These are phyloP conservation scores for Pterois miles DNA, from an alignment of 2,797 vertebrate genomes.

Conservation along the genomic window DNA sequence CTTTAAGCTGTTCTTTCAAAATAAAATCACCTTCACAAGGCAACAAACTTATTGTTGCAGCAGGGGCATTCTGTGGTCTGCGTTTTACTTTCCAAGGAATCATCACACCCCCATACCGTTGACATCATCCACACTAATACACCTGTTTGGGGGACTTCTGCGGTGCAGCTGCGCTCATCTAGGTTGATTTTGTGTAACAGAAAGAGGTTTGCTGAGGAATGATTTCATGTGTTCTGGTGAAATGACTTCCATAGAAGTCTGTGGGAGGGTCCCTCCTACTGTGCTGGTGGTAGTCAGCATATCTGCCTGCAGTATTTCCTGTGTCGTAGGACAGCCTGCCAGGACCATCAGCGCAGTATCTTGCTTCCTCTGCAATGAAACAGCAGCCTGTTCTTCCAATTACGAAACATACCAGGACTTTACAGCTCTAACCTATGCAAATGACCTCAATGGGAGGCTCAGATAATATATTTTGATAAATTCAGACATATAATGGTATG, in stretches of 20 bases:
- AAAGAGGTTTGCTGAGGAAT: background rate
- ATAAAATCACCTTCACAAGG: background rate
- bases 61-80: background rate
- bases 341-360: background rate
- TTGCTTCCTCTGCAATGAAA: background rate
- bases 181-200: too few species aligned
- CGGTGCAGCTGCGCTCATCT: background rate
- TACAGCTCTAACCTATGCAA: background rate
- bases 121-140: background rate
- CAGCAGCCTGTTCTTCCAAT: background rate
- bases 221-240: background rate
- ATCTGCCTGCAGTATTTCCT: background rate
- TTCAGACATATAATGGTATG: background rate
- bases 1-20: background rate
- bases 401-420: background rate
- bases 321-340: background rate
- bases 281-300: background rate
- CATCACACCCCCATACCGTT: background rate
- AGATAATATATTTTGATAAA: background rate
- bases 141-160: background rate
- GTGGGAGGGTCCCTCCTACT: background rate
- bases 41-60: background rate
- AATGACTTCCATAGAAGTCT: conserved; percentile 1
- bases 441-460: background rate
- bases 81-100: conserved; percentile 22